Percentiles rank a stretch among this genome's conserved stretches.
These are phyloP conservation scores for Congeria kusceri DNA, from an alignment of 2,888 invertebrate species.

Conservation along the genomic window DNA sequence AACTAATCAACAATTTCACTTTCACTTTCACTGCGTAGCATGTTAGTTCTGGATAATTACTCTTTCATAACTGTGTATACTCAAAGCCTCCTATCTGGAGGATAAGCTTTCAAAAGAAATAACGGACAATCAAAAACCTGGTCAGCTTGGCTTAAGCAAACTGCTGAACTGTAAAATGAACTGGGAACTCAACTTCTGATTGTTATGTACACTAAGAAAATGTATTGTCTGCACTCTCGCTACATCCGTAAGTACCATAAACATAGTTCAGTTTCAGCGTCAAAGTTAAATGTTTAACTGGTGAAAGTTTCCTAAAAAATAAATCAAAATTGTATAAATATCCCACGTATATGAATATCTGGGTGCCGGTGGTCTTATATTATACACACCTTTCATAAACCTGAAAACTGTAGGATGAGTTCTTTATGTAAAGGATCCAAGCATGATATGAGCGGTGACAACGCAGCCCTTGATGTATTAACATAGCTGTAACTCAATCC, in stretches of 20 bases:
- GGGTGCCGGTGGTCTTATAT: constrained; percentile 27
- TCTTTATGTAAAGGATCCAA: constrained; percentile 10
- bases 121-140: not conserved
- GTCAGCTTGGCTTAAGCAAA: constrained; percentile 39
- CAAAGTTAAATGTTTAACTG: constrained; percentile 23
- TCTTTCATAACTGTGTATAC: constrained; percentile 6
- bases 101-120: constrained; percentile 10
- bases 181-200: constrained; percentile 17
- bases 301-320: constrained; percentile 16
- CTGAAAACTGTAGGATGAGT: constrained; percentile 24
- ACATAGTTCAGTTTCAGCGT: constrained; percentile 45
- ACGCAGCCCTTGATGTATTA: constrained; percentile 28
- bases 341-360: constrained; percentile 25
- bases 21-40: not conserved
- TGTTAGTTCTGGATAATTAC: constrained; percentile 18
- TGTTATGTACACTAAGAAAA: constrained; percentile 20
- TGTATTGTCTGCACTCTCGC: constrained; percentile 35
- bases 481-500: constrained; percentile 40
- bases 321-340: constrained; percentile 7
- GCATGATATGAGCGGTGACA: constrained; percentile 20
- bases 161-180: constrained; percentile 2
- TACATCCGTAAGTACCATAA: constrained; percentile 36
- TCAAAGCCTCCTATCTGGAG: constrained; percentile 31
- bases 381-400: constrained; percentile 43
- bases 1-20: constrained; percentile 8